phyloP scores from a whole-genome alignment of 2,797 vertebrate species.

The Sarcoramphus papa region DNA sequence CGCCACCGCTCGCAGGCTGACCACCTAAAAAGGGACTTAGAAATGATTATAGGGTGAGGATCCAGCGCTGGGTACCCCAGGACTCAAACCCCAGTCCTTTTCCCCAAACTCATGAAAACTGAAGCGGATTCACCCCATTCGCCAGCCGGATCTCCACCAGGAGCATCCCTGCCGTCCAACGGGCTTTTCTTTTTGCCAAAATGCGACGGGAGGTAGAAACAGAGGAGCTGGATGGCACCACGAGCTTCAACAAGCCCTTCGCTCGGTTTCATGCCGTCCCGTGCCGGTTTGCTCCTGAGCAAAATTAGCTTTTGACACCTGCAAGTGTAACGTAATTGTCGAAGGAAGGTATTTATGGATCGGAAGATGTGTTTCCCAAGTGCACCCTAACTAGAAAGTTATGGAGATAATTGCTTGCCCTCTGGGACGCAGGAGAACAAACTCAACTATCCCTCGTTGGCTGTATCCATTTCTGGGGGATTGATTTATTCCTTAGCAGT shows the following conservation, averaged over 20 bases:
- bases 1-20: no score
- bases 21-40: background rate
- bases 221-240: background rate
- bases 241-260: background rate
- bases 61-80: rapidly evolving
- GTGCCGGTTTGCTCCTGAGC: background rate
- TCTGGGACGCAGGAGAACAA: background rate
- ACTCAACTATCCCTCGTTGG: background rate
- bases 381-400: background rate
- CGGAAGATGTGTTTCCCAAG: background rate
- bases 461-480: background rate
- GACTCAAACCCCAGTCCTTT: background rate
- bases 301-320: background rate
- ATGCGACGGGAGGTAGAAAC: rapidly evolving
- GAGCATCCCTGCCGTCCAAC: background rate
- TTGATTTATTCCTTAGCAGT: constrained; percentile 36
- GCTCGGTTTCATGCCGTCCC: rapidly evolving
- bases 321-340: background rate
- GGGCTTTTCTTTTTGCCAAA: background rate
- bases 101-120: background rate
- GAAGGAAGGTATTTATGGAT: background rate
- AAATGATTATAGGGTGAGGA: background rate
- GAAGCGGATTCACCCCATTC: background rate
- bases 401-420: constrained; percentile 7
- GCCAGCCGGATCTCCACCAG: background rate